Conservation (phyloP, 2,797 vertebrate genomes). For the Anguilla megastoma region DNA sequence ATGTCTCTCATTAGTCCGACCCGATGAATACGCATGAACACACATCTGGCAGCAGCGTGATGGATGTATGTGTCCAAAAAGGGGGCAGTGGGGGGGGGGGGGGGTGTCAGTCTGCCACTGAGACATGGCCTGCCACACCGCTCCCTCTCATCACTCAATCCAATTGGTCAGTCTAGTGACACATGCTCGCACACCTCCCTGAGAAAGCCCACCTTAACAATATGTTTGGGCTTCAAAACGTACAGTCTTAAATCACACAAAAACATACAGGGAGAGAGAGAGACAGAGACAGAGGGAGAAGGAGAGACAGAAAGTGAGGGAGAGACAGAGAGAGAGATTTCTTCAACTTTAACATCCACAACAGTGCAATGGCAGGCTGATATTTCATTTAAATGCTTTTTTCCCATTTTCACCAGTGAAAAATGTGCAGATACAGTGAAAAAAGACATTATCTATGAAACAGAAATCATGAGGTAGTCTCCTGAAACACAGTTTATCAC, state of each 20-base stretch:
- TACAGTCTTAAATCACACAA: not conserved
- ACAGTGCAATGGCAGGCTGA: not conserved
- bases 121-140: not conserved
- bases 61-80: constrained; percentile 44
- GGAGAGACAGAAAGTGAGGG: not conserved
- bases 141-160: constrained; percentile 27
- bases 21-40: constrained; percentile 70
- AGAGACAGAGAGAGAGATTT: not conserved
- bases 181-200: not conserved
- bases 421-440: not conserved
- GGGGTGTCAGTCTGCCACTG: not conserved
- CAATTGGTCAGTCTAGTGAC: constrained; percentile 5
- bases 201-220: not conserved
- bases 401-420: not conserved
- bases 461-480: not conserved
- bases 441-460: not conserved
- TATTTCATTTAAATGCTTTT: not conserved
- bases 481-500: not conserved
- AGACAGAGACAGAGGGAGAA: not conserved
- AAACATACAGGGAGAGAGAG: not conserved
- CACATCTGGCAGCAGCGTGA: constrained; percentile 60
- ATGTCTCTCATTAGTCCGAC: constrained; percentile 39
- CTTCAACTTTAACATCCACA: not conserved
- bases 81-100: not conserved
- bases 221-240: not conserved